phyloP scores from a whole-genome alignment of 1,140 invertebrate species.

The Cotesia glomerata region DNA sequence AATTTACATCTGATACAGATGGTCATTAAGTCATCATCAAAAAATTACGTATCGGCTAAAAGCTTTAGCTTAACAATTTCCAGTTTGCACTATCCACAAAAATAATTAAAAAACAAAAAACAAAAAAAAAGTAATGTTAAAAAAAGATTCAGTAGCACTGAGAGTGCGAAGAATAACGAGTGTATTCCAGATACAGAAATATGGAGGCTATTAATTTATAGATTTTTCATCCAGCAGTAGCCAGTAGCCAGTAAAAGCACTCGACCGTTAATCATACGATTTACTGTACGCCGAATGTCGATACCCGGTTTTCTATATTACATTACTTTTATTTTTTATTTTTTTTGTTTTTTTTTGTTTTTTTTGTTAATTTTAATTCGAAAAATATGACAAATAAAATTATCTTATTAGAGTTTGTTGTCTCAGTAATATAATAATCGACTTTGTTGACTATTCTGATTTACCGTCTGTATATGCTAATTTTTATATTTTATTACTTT shows the following conservation, averaged over 20 bases:
- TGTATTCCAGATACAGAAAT: conserved; percentile 4
- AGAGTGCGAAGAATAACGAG: conserved; percentile 6
- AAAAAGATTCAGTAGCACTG: not conserved
- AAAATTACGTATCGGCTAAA: not conserved
- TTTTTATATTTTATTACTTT: too few species aligned
- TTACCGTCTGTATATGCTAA: too few species aligned
- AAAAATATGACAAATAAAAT: too few species aligned
- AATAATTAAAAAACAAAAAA: too few species aligned
- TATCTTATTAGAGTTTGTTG: too few species aligned
- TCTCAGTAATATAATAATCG: too few species aligned
- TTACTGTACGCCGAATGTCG: not conserved
- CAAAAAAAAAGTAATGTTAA: not conserved
- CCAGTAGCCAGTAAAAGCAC: not conserved
- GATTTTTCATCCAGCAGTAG: conserved; percentile 1
- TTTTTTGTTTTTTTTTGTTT: too few species aligned
- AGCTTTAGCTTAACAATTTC: not conserved
- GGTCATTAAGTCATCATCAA: conserved; percentile 24
- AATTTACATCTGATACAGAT: conserved; percentile 3
- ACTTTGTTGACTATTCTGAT: too few species aligned
- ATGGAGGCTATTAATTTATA: conserved; percentile 24
- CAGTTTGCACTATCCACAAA: not conserved
- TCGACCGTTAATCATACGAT: not conserved
- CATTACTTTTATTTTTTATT: too few species aligned
- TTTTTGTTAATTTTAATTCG: too few species aligned
- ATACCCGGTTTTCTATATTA: too few species aligned